A percentile compares a stretch with the other conserved stretches of the same genome.
phyloP scores from a whole-genome alignment of 2,113 vertebrate genomes.

The Antechinus flavipes region DNA sequence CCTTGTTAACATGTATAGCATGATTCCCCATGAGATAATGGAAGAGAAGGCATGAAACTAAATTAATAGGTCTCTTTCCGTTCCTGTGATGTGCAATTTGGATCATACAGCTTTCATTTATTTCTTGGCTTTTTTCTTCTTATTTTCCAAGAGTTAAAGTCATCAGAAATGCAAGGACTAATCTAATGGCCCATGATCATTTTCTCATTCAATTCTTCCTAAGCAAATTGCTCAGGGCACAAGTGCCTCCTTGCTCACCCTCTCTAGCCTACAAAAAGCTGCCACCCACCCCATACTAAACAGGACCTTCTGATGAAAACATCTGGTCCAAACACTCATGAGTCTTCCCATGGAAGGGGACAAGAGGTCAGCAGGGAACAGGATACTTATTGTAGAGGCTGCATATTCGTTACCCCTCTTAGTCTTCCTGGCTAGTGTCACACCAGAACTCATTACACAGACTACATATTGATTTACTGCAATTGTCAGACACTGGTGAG shows the following conservation, averaged over 20 bases:
- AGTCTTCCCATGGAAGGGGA: conserved; percentile 75
- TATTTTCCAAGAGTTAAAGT: not conserved
- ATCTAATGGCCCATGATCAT: not conserved
- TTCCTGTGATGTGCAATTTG: not conserved
- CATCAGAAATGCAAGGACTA: not conserved
- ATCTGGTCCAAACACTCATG: conserved; percentile 69
- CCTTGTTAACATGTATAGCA: not conserved
- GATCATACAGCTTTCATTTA: not conserved
- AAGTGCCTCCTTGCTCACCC: not conserved
- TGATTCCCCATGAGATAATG: not conserved
- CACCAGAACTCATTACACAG: conserved; percentile 82
- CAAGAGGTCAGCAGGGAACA: conserved; percentile 80
- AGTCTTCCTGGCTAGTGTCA: conserved; percentile 72
- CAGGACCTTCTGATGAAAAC: not conserved
- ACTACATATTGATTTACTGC: conserved; percentile 79
- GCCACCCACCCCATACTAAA: not conserved
- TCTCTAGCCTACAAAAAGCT: not conserved
- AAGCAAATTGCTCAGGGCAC: not conserved
- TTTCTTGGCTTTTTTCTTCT: not conserved
- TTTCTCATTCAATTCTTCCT: not conserved
- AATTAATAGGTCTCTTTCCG: not conserved
- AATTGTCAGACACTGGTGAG: conserved; percentile 70
- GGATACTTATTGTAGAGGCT: conserved; percentile 83
- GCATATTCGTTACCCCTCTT: conserved; percentile 67
- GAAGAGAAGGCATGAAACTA: not conserved